Evolutionary conservation across 2,113 vertebrate species (phyloP).

Genomic region (Mugil cephalus): DNA sequence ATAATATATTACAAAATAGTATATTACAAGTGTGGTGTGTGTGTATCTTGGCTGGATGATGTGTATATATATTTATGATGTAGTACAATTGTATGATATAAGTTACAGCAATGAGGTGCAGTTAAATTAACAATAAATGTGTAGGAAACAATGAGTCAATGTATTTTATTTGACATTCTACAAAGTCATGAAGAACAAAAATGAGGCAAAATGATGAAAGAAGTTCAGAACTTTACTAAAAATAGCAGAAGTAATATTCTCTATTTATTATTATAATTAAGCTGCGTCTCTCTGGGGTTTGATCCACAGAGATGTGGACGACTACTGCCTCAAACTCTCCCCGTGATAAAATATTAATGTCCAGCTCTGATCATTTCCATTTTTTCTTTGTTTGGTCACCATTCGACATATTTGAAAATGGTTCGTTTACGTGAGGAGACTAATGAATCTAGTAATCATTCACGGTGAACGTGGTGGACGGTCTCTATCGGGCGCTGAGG

Average conservation of each 20-base stretch:
- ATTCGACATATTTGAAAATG: constrained; percentile 42
- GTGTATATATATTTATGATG: too few species aligned
- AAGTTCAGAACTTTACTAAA: not conserved
- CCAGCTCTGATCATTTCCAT: constrained; percentile 1
- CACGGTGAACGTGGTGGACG: constrained; percentile 10
- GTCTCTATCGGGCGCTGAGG: not conserved
- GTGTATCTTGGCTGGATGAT: too few species aligned
- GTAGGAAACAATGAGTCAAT: too few species aligned
- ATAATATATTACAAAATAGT: too few species aligned
- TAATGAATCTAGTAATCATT: constrained; percentile 50
- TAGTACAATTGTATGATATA: too few species aligned
- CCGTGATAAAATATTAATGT: constrained; percentile 5
- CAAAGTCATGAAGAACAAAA: not conserved
- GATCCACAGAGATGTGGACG: not conserved
- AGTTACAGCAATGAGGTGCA: too few species aligned
- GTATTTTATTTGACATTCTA: too few species aligned
- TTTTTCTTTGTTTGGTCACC: constrained; percentile 16
- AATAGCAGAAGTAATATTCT: not conserved
- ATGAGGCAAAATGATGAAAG: not conserved
- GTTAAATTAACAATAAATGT: too few species aligned
- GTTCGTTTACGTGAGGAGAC: constrained; percentile 39
- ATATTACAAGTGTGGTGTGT: too few species aligned
- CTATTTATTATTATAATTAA: too few species aligned
- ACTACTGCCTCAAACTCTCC: not conserved
- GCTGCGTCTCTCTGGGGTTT: too few species aligned